phyloP scores from a whole-genome alignment of 2,113 vertebrate genomes.

The Lichenostomus cassidix region DNA sequence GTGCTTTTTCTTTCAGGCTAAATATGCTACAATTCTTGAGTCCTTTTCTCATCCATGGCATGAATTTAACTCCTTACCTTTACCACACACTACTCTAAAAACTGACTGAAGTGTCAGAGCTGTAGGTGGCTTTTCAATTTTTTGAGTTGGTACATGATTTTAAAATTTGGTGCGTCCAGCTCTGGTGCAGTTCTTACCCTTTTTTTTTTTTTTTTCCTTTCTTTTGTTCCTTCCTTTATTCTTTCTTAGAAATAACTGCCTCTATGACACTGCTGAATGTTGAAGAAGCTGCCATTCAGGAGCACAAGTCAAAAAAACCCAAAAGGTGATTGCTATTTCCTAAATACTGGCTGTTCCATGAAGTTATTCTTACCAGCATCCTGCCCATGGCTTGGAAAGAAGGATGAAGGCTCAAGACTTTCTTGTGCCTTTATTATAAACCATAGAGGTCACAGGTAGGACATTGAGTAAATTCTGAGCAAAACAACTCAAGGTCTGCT shows the following conservation, averaged over 20 bases:
- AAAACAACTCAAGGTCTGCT: not conserved
- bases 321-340: not conserved
- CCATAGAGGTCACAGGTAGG: not conserved
- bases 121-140: not conserved
- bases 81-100: not conserved
- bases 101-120: not conserved
- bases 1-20: slow-evolving; percentile 10
- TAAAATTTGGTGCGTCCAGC: not conserved
- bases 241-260: not conserved
- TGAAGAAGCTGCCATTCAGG: not conserved
- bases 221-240: not conserved
- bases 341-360: not conserved
- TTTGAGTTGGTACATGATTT: not conserved
- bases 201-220: not conserved
- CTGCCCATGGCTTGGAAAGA: not conserved
- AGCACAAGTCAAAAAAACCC: fast-evolving
- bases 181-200: not conserved
- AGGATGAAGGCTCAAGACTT: not conserved
- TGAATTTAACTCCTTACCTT: slow-evolving; percentile 3
- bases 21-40: not conserved
- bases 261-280: not conserved
- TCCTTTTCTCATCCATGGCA: not conserved
- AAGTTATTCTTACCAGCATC: not conserved
- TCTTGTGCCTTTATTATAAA: not conserved
- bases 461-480: not conserved